phyloP scores from a whole-genome alignment of 2,113 vertebrate genomes.

The Gymnocephalus cernua region DNA sequence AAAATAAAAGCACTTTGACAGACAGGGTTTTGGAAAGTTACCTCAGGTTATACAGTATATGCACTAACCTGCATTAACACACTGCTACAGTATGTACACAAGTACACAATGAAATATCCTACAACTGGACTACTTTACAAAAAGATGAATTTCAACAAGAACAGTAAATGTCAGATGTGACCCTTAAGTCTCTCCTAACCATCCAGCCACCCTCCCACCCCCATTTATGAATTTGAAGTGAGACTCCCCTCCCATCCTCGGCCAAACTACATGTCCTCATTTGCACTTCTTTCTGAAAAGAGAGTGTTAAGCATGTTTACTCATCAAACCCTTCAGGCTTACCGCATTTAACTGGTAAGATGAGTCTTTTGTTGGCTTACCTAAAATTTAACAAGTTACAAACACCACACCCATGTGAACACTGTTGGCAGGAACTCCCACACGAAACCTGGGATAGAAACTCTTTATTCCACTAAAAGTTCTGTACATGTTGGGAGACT shows the following conservation, averaged over 20 bases:
- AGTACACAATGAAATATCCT: neutral
- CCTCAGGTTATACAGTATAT: neutral
- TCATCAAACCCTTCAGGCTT: slow-evolving; percentile 55
- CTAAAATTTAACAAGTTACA: slow-evolving; percentile 44
- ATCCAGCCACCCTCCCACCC: neutral
- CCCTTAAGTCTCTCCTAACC: neutral
- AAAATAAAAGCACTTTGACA: slow-evolving; percentile 7
- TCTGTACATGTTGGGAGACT: neutral
- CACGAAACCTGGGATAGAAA: neutral
- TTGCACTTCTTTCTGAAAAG: slow-evolving; percentile 8
- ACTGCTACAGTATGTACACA: neutral
- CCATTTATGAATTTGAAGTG: neutral
- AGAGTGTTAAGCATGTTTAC: slow-evolving; percentile 59
- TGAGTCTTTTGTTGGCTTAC: slow-evolving; percentile 70
- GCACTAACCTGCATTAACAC: neutral
- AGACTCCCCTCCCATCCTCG: neutral
- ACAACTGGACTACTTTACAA: neutral
- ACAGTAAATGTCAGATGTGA: neutral
- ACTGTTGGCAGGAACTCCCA: slow-evolving; percentile 1
- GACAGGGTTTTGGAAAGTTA: neutral
- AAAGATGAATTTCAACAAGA: neutral
- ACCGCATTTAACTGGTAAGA: slow-evolving; percentile 54
- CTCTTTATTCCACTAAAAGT: neutral
- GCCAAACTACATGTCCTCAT: slow-evolving; percentile 3
- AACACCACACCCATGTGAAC: slow-evolving; percentile 55